Percentiles rank a stretch among this genome's conserved stretches.
Evolutionary conservation across 2,888 invertebrate genomes (phyloP).

Genomic region (Argyresthia albistria): DNA sequence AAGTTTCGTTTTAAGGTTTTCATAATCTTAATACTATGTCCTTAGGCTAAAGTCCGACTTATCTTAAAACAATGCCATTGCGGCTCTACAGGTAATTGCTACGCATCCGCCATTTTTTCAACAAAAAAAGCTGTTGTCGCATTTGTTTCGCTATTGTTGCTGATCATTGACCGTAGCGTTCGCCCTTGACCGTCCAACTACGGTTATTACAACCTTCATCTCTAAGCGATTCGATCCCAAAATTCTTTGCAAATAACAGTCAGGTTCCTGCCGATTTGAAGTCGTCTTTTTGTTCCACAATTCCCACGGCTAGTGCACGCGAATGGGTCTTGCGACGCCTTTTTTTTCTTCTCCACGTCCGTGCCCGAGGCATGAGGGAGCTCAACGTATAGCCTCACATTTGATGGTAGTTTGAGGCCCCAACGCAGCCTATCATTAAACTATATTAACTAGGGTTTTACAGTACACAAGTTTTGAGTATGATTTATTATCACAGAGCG

Average conservation of each 20-base stretch:
- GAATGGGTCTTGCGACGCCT: slow-evolving; percentile 21
- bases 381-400: slow-evolving; percentile 35
- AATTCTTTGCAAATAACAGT: slow-evolving; percentile 26
- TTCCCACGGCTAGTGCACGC: slow-evolving; percentile 62
- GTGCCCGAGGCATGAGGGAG: background rate
- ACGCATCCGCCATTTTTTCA: background rate
- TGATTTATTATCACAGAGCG: slow-evolving; percentile 48
- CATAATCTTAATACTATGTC: too few relatives aligned
- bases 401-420: slow-evolving; percentile 54
- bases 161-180: slow-evolving; percentile 23
- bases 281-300: slow-evolving; percentile 32
- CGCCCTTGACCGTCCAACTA: slow-evolving; percentile 8
- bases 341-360: background rate
- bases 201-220: background rate
- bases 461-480: slow-evolving; percentile 44
- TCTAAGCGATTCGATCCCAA: background rate
- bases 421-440: slow-evolving; percentile 47
- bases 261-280: slow-evolving; percentile 20
- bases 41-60: too few relatives aligned
- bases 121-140: slow-evolving; percentile 25
- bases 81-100: too few relatives aligned
- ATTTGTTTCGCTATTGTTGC: slow-evolving; percentile 30
- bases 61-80: too few relatives aligned
- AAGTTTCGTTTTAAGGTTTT: background rate
- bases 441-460: slow-evolving; percentile 43